phyloP scores from a whole-genome alignment of 2,888 invertebrate genomes.

The Catocala nupta region DNA sequence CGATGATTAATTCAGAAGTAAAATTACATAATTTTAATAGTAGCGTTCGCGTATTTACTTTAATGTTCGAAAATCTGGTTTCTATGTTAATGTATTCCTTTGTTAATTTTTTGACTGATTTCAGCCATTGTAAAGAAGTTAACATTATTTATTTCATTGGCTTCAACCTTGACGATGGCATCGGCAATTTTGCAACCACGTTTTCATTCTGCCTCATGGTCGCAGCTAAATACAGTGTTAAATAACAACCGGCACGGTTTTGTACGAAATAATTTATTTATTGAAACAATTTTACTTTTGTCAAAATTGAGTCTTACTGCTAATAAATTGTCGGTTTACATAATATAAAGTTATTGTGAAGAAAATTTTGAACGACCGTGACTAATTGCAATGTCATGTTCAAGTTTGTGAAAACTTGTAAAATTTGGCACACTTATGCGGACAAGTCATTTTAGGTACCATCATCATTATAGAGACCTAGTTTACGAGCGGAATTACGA shows the following conservation, averaged over 20 bases:
- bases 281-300: slow-evolving; percentile 3
- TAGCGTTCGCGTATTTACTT: background rate
- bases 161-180: slow-evolving; percentile 47
- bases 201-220: slow-evolving; percentile 35
- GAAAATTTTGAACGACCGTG: slow-evolving; percentile 19
- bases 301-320: slow-evolving; percentile 4
- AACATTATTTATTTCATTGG: slow-evolving; percentile 24
- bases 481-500: no score
- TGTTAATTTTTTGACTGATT: slow-evolving; percentile 30
- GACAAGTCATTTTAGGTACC: background rate
- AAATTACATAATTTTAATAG: no score
- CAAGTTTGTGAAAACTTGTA: slow-evolving; percentile 17
- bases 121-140: slow-evolving; percentile 11
- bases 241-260: slow-evolving; percentile 23
- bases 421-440: slow-evolving; percentile 1
- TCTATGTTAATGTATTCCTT: slow-evolving; percentile 22
- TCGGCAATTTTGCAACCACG: slow-evolving; percentile 40
- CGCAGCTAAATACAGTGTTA: slow-evolving; percentile 32
- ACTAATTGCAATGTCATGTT: slow-evolving; percentile 30
- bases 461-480: no score
- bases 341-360: slow-evolving; percentile 9
- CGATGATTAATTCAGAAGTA: no score
- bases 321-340: slow-evolving; percentile 9
- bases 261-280: background rate
- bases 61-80: background rate